Conservation (phyloP, 1,140 invertebrate genomes). For the Ctenoplectra terminalis region DNA sequence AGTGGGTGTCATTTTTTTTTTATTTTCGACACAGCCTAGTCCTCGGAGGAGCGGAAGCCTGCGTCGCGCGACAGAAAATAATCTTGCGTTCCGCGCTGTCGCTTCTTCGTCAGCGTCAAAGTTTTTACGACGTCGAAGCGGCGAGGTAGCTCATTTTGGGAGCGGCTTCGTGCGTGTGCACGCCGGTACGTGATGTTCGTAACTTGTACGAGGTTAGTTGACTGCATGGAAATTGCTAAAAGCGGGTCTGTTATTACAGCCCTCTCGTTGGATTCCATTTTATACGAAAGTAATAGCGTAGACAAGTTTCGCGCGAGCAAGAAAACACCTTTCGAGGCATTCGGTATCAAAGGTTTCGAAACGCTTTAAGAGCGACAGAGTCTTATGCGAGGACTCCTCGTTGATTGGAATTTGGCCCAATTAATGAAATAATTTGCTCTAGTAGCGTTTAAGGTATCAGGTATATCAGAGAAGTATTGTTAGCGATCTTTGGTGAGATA, state of each 20-base stretch:
- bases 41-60: background rate
- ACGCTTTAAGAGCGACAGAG: background rate
- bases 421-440: no score
- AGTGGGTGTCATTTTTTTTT: slow-evolving; percentile 9
- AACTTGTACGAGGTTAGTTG: background rate
- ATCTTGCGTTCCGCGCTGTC: background rate
- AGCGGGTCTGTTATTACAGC: no score
- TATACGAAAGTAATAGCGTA: background rate
- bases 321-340: background rate
- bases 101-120: slow-evolving; percentile 5
- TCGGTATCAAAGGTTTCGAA: background rate
- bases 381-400: no score
- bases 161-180: background rate
- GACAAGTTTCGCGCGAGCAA: background rate
- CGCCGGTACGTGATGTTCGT: background rate
- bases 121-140: background rate
- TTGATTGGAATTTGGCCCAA: background rate
- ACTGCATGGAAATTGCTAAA: background rate
- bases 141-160: background rate
- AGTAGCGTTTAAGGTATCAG: no score
- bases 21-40: no score
- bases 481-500: no score
- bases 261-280: no score
- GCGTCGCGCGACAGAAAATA: background rate
- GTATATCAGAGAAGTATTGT: no score